Evolutionary conservation across 2,888 invertebrate species (phyloP), one percentile per base, ranked within the genome.

Genomic region (Abrostola triplasia): DNA sequence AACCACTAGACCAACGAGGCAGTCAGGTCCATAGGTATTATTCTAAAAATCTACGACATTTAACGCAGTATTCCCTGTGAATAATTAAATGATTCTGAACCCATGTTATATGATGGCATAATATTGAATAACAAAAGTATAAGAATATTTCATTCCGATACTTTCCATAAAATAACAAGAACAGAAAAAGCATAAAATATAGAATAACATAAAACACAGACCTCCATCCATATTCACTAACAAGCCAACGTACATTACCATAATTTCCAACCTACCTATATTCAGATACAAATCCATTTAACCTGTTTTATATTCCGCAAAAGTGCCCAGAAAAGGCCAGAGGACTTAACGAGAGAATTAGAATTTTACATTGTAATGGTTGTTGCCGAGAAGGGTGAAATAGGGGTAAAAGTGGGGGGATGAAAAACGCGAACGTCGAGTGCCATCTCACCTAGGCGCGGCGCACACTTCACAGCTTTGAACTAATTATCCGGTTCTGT

Each of bases 281-380:
- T 75, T 69, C 60, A 76, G 79, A 84, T 76, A 83, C 80, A 84
- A 87, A 87, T 88, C 77, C 81, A 85, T 85, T 85, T 82, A 73
- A 72, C 76, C 84, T 84, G 80, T 82, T 88, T 88, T 84, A 87
- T 84, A 88, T 88, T 88, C 88, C 73, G 77, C 76, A 81, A 85
- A 86, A 87, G 86, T 87, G 82, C 79, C 81, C 80, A 80, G 83
- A 83, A 84, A 83, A 77, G 81, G 84, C 80, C 77, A 76, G 79
- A 79, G 81, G 82, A 80, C 83, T 87, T 88, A 90, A 91, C 87
- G 86, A 88, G 88, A 84, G 86, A 88, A 91, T 91, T 90, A 90
- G 90, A 90, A 88, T 89, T 89, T 88, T 88, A 90, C 90, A 90
- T 90, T 89, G 89, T 90, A 86, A 87, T 83, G 79, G 82, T 78